These are phyloP conservation scores for Drosophila nigricruria DNA, from an alignment of 2,888 invertebrate species.

Conservation along the genomic window DNA sequence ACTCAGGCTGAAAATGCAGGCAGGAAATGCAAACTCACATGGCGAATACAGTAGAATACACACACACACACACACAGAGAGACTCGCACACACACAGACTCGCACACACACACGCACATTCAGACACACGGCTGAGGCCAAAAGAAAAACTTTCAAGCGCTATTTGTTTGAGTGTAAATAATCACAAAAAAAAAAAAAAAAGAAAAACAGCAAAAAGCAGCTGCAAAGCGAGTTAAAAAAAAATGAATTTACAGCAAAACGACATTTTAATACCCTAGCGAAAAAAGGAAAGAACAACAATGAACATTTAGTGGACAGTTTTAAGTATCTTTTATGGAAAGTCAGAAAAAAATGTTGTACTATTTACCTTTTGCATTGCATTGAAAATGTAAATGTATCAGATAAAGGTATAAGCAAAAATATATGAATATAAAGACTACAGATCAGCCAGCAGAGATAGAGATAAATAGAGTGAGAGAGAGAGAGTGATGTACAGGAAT, in stretches of 20 bases:
- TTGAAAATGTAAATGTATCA: neutral
- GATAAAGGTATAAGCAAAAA: neutral
- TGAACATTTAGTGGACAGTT: slow-evolving; percentile 1
- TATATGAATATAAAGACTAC: neutral
- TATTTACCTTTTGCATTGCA: neutral
- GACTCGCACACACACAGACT: slow-evolving; percentile 19
- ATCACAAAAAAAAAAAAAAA: slow-evolving; percentile 60
- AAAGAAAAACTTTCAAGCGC: slow-evolving; percentile 72
- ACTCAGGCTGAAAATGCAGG: slow-evolving; percentile 77
- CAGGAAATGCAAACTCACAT: slow-evolving; percentile 77
- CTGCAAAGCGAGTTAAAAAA: slow-evolving; percentile 8
- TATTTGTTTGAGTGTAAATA: slow-evolving; percentile 79
- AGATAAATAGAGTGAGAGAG: neutral
- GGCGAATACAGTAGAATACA: slow-evolving; percentile 16
- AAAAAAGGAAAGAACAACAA: neutral
- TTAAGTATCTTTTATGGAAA: neutral
- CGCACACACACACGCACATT: slow-evolving; percentile 24
- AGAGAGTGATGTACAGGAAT: neutral
- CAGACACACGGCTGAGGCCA: slow-evolving; percentile 30
- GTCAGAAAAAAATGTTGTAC: neutral
- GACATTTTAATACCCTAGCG: slow-evolving; percentile 35
- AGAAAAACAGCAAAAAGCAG: slow-evolving; percentile 28
- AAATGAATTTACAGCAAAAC: slow-evolving; percentile 15
- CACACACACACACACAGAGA: slow-evolving; percentile 22
- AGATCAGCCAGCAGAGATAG: neutral